Base-by-base conservation (phyloP, 2,797 vertebrate species). In the Mycteria americana region DNA sequence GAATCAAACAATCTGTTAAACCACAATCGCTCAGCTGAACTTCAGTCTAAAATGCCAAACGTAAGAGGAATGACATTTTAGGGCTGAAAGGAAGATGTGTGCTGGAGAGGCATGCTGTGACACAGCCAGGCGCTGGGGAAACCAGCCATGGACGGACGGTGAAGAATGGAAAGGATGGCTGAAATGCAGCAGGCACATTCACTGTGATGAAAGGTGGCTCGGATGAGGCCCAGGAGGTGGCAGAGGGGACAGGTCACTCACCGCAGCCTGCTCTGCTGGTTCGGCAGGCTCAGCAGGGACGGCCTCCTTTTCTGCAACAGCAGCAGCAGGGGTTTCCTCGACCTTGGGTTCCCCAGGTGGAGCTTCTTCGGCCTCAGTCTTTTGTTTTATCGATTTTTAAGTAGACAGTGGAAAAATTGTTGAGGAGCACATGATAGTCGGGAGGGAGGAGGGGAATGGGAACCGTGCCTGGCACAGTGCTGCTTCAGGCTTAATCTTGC, bases 331-430 rank as follows among this genome's bases (percentile, higher is more conserved):
- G 53, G 80, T 68, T 95, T 98, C 98, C 87, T 98, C 97, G 6
- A 50, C 72, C 84, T 97, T 97, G 15, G 51, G 85, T 86, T 98
- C 98, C 74, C 92, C 74, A 78, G 97, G 86, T 33, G 83, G 89
- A 84, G 95, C 94, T 97, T 98, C 98, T 91, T 98, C 98, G 70
- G 94, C 88, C 76, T 98, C 98, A 89, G 96, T 56, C 98, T 98
- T 98, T 75, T 43, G 80, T 89, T 72, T 87, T 72, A 91, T 96
- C 75, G 48, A 53, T 95, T 96, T 93, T 62, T 74, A 78, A 59
- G 27, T 39, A 97, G 82, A 96, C 14, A 96, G 83, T 93, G 88
- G 95, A 97, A 91, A 96, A 93, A 91, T 76, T 59, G 46, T 92
- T 96, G 92, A 96, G 89, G 19, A 88, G 48, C 6, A 27, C 17